These are phyloP conservation scores for Chirona hameri DNA, from an alignment of 2,888 invertebrate genomes.

Conservation along the genomic window DNA sequence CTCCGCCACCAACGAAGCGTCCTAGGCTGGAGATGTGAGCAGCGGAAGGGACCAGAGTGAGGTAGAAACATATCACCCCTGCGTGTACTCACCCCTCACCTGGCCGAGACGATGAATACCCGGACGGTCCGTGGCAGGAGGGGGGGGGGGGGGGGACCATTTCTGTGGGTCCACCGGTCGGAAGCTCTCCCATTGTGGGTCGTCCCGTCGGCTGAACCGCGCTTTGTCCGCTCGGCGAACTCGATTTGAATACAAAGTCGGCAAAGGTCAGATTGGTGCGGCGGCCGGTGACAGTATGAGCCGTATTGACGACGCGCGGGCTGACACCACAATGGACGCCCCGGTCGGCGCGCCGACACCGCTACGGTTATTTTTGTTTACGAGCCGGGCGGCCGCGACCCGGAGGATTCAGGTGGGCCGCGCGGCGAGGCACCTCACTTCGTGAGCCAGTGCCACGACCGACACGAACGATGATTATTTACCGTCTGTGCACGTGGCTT, in stretches of 20 bases:
- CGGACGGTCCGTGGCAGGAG: neutral
- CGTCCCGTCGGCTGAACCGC: neutral
- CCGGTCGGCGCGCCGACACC: neutral
- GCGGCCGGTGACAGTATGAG: constrained; percentile 4
- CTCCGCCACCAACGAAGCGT: too few species aligned
- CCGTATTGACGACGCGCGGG: constrained; percentile 22
- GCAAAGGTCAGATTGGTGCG: constrained; percentile 1
- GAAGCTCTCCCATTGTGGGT: neutral
- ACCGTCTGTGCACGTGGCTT: too few species aligned
- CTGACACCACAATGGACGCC: constrained; percentile 13
- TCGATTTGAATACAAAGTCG: constrained; percentile 25
- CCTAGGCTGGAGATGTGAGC: too few species aligned
- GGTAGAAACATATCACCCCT: too few species aligned
- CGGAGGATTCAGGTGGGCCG: neutral
- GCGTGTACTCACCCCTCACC: neutral
- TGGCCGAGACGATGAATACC: neutral
- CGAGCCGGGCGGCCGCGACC: neutral
- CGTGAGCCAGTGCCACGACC: neutral
- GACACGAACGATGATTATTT: too few species aligned
- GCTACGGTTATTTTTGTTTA: constrained; percentile 28
- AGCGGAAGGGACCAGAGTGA: too few species aligned
- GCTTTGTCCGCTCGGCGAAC: neutral
- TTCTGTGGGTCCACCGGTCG: neutral
- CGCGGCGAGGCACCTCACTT: neutral
- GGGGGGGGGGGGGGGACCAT: neutral